phyloP scores from a whole-genome alignment of 2,888 invertebrate species.

The Ochropleura leucogaster region DNA sequence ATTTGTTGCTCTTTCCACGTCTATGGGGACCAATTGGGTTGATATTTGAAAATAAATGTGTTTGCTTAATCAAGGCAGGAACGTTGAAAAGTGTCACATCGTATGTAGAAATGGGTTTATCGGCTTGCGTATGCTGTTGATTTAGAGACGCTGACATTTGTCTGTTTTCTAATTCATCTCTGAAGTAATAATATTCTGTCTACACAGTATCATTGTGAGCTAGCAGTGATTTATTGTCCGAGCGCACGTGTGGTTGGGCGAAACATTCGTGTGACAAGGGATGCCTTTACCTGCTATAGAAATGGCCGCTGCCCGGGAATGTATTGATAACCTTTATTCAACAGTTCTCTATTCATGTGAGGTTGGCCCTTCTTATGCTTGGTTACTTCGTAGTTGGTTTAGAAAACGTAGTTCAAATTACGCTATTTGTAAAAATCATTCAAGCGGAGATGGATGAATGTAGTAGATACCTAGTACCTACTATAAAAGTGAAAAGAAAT shows the following conservation, averaged over 20 bases:
- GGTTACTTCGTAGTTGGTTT: constrained; percentile 72
- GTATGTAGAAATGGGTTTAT: neutral
- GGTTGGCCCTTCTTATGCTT: constrained; percentile 75
- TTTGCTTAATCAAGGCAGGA: constrained; percentile 29
- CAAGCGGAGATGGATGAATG: constrained; percentile 45
- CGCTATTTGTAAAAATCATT: constrained; percentile 54
- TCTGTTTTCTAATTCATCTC: constrained; percentile 36
- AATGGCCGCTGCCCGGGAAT: constrained; percentile 73
- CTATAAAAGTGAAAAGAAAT: constrained; percentile 41
- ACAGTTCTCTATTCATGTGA: constrained; percentile 79
- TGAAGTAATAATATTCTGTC: constrained; percentile 56
- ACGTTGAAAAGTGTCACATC: constrained; percentile 2
- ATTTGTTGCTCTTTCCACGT: constrained; percentile 45
- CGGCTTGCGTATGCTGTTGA: constrained; percentile 5
- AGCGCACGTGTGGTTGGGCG: constrained; percentile 82
- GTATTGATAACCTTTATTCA: constrained; percentile 84
- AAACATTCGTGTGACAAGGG: constrained; percentile 82
- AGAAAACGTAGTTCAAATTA: constrained; percentile 63
- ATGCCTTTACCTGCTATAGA: constrained; percentile 86
- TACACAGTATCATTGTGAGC: constrained; percentile 71
- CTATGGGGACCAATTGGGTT: constrained; percentile 40
- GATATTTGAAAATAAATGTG: constrained; percentile 45
- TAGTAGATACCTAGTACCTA: constrained; percentile 7
- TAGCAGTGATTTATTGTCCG: constrained; percentile 82
- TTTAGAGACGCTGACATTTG: constrained; percentile 6